Base-by-base conservation (phyloP, 2,797 vertebrate species). In the Xiphorhynchus erythropygius region DNA sequence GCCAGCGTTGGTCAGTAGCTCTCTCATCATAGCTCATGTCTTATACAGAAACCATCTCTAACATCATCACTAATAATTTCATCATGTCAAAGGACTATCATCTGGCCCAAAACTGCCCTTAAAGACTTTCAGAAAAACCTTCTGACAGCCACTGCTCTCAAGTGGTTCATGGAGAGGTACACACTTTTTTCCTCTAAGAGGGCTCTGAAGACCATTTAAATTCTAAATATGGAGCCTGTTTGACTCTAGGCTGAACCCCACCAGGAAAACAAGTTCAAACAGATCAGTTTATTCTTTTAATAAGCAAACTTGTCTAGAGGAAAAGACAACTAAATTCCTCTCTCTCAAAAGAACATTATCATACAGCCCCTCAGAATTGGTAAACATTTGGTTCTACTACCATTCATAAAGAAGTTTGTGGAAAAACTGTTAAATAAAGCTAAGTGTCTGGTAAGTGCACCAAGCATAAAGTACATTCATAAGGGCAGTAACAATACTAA, bases 391-490 rank as follows among this genome's bases (percentile, higher is more conserved):
- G 9, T 8, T 59, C 28, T 59, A 69, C 24, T 23, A 55, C 18
- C n/a, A 57, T 4, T 49, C 3, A 69, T 21, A 1, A 83, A 59
- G 47, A 50, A 14, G 10, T 28, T 7, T 71, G 5, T 7, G 7
- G 8, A 56, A 55, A 59, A 82, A 46, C 2, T 10, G 6, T 10
- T 68, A 49, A 60, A 10, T 64, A 8, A 76, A 23, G 2, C 37
- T 13, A 62, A 50, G 49, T 30, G 50, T 18, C 18, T 18, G 6
- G 24, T 52, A 52, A 52, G 50, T 0, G 1, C 9, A 17, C n/a
- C 18, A 65, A 35, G 6, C 3, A 3, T 35, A 68, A 52, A 59
- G 6, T 0, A 55, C 28, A 70, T 2, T 75, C 14, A 2, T 3
- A n/a, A 57, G 4, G 12, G 15, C 24, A 68, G 27, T 18, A 59